Evolutionary conservation across 2,888 invertebrate species (phyloP).

Genomic region (Lasiommata megera): DNA sequence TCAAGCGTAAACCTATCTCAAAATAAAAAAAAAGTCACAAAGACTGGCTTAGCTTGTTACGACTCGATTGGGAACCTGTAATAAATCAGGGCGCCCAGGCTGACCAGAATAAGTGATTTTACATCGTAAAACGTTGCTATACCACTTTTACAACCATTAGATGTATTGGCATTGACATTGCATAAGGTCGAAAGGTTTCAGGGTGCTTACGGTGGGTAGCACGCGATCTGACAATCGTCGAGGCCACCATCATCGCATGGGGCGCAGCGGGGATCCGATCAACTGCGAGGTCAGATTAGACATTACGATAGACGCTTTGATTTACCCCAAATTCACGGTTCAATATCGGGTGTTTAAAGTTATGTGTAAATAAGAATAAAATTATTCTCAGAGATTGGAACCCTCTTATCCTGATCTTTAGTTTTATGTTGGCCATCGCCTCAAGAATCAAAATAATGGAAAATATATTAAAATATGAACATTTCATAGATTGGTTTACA

Average conservation of each 20-base stretch:
- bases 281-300: constrained; percentile 32
- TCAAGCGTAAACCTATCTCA: too few species aligned
- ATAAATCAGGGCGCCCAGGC: too few species aligned
- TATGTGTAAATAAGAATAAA: neutral
- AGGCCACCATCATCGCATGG: constrained; percentile 38
- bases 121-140: neutral
- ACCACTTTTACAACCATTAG: neutral
- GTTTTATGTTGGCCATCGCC: too few species aligned
- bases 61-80: too few species aligned
- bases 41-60: too few species aligned
- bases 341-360: neutral
- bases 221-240: constrained; percentile 63
- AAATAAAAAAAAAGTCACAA: too few species aligned
- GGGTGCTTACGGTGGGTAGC: constrained; percentile 44
- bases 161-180: constrained; percentile 54
- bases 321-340: neutral
- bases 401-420: too few species aligned
- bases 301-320: constrained; percentile 25
- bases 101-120: neutral
- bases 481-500: too few species aligned
- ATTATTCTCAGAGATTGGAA: too few species aligned
- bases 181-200: constrained; percentile 42
- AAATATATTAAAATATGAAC: too few species aligned
- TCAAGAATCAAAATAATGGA: too few species aligned
- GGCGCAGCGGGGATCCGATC: constrained; percentile 28